A percentile compares a stretch with the other conserved stretches of the same genome.
Evolutionary conservation across 2,797 vertebrate species (phyloP).

Genomic region (Anas georgica): DNA sequence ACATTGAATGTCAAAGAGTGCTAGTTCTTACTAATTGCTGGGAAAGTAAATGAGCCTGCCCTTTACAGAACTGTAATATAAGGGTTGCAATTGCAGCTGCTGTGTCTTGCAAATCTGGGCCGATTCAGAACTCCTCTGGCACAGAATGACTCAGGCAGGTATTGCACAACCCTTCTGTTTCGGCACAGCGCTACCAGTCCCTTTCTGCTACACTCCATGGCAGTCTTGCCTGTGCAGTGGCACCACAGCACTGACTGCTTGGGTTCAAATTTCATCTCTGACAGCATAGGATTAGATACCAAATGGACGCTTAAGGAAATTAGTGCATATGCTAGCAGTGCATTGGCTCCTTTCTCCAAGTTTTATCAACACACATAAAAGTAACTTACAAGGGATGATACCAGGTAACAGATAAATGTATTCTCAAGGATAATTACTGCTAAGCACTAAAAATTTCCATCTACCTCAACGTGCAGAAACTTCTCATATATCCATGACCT

Average conservation of each 20-base stretch:
- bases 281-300: background rate
- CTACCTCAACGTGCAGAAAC: background rate
- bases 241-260: fast-evolving
- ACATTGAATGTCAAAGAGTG: background rate
- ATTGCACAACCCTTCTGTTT: background rate
- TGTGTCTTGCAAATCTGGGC: background rate
- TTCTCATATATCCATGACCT: background rate
- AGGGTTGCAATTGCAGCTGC: background rate
- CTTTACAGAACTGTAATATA: background rate
- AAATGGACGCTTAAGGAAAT: fast-evolving
- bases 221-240: background rate
- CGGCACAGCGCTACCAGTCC: background rate
- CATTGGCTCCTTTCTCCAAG: background rate
- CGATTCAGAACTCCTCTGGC: background rate
- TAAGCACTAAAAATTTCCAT: background rate
- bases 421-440: background rate
- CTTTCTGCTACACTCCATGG: background rate
- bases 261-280: background rate
- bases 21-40: background rate
- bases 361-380: background rate
- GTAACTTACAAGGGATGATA: background rate
- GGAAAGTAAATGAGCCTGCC: background rate
- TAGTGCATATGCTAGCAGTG: fast-evolving
- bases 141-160: background rate
- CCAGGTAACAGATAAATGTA: background rate